Evolutionary conservation across 1,140 invertebrate species (phyloP).

Genomic region (Anastrepha ludens): DNA sequence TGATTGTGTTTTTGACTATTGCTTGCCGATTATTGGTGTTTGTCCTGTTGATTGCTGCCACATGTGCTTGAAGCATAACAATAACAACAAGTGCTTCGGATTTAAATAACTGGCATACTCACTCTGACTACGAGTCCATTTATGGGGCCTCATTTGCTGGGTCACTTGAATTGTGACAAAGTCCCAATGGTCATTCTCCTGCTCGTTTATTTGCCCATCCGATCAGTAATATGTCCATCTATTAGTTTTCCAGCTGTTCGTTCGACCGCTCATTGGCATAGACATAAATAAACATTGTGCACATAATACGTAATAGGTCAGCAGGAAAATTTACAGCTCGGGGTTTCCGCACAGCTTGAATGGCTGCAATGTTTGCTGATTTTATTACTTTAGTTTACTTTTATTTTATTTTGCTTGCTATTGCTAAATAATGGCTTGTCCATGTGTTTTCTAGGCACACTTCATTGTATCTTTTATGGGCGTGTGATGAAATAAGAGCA

Average conservation of each 20-base stretch:
- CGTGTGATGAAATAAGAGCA: neutral
- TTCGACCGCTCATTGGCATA: neutral
- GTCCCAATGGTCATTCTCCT: conserved; percentile 20
- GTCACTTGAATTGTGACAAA: conserved; percentile 36
- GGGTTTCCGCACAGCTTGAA: conserved; percentile 18
- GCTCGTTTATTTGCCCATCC: conserved; percentile 31
- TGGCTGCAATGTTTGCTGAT: conserved; percentile 5
- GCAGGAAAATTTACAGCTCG: conserved; percentile 41
- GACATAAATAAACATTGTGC: conserved; percentile 21
- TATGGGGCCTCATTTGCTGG: conserved; percentile 14
- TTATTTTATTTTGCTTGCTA: neutral
- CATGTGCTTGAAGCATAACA: conserved; percentile 18
- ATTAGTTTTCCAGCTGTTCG: neutral
- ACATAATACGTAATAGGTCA: conserved; percentile 10
- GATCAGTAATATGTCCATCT: conserved; percentile 11
- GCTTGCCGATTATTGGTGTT: conserved; percentile 25
- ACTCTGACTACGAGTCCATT: neutral
- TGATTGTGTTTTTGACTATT: conserved; percentile 27
- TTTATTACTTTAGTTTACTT: conserved; percentile 9
- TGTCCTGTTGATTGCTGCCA: neutral
- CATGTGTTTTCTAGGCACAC: neutral
- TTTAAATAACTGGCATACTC: conserved; percentile 30
- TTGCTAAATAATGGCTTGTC: conserved; percentile 7
- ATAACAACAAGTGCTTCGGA: conserved; percentile 32
- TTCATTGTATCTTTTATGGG: neutral